Evolutionary conservation across 1,140 invertebrate genomes (phyloP).

Genomic region (Drosophila triauraria): DNA sequence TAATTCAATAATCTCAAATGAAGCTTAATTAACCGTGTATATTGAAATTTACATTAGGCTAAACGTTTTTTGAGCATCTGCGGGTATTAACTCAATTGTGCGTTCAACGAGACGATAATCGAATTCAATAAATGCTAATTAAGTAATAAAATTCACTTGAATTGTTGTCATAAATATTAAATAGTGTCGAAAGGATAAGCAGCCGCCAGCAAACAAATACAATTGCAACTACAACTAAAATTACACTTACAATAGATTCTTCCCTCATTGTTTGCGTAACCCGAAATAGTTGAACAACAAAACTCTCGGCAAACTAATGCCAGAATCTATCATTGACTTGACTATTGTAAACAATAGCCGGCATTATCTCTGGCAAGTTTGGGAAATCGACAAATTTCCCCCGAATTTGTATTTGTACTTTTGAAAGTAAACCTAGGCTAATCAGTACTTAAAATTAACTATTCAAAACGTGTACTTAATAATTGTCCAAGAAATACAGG

Average conservation of each 20-base stretch:
- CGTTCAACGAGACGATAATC: conserved; percentile 32
- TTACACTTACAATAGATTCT: conserved; percentile 11
- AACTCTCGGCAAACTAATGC: conserved; percentile 19
- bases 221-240: too few species aligned
- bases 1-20: conserved; percentile 40
- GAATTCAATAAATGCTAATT: conserved; percentile 40
- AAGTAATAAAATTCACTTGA: conserved; percentile 32
- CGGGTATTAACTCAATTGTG: conserved; percentile 47
- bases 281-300: conserved; percentile 28
- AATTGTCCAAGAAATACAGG: conserved; percentile 54
- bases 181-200: conserved; percentile 31
- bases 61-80: conserved; percentile 37
- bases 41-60: conserved; percentile 36
- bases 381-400: conserved; percentile 1
- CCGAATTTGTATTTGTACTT: conserved; percentile 30
- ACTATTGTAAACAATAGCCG: conserved; percentile 34
- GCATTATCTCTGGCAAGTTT: conserved; percentile 15
- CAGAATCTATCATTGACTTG: conserved; percentile 39
- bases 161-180: conserved; percentile 38
- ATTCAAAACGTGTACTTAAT: conserved; percentile 28
- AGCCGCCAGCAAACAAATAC: conserved; percentile 14
- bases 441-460: conserved; percentile 24
- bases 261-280: conserved; percentile 11
- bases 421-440: conserved; percentile 36
- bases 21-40: conserved; percentile 46